Conservation (phyloP, 2,113 vertebrate genomes). For the Callipepla californica region DNA sequence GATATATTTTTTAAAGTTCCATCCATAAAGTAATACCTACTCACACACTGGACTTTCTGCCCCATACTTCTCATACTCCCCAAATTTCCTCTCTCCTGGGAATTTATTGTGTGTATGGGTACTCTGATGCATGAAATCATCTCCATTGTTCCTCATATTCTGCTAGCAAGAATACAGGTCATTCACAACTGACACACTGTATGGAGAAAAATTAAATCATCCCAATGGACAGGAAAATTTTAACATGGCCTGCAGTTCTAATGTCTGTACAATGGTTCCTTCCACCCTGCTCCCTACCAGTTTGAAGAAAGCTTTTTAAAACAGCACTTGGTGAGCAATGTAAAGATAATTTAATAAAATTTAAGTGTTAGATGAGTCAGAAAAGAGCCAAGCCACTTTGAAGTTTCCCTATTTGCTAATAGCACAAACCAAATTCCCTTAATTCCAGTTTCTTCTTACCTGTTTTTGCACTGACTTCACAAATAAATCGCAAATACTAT, state of each 20-base stretch:
- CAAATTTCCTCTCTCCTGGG: not conserved
- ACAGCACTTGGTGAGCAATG: not conserved
- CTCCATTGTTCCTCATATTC: conserved; percentile 2
- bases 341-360: not conserved
- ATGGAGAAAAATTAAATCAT: not conserved
- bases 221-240: not conserved
- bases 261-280: not conserved
- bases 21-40: not conserved
- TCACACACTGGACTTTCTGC: not conserved
- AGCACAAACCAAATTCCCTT: not conserved
- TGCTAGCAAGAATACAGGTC: not conserved
- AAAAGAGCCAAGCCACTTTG: not conserved
- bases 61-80: not conserved
- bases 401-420: not conserved
- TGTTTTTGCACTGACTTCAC: not conserved
- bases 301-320: not conserved
- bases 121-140: not conserved
- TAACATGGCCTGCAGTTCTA: not conserved
- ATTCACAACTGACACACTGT: not conserved
- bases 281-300: fast-evolving
- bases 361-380: not conserved
- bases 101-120: not conserved
- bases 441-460: not conserved
- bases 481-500: not conserved
- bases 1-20: not conserved